These are phyloP conservation scores for Puffinus mauretanicus DNA, from an alignment of 2,113 vertebrate genomes.

Conservation along the genomic window DNA sequence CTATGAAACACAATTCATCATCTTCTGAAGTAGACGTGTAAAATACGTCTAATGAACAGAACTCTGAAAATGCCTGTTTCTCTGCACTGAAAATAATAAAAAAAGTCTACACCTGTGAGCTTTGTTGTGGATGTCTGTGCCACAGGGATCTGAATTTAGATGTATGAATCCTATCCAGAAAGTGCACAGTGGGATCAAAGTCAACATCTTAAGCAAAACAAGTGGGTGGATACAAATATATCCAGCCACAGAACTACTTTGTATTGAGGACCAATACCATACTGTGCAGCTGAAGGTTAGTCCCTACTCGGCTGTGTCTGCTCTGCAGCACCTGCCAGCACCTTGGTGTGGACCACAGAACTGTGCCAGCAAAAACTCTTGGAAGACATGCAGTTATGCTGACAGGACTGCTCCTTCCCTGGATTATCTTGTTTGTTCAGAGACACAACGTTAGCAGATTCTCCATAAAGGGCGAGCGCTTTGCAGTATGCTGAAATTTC, in stretches of 20 bases:
- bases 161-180: not conserved
- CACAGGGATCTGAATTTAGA: not conserved
- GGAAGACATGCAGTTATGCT: not conserved
- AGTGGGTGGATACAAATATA: not conserved
- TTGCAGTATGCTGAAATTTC: not conserved
- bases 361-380: not conserved
- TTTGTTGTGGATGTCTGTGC: not conserved
- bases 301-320: fast-evolving
- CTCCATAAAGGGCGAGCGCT: fast-evolving
- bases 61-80: not conserved
- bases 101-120: not conserved
- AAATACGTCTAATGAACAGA: not conserved
- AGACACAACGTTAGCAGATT: not conserved
- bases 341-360: not conserved
- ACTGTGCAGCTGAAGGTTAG: not conserved
- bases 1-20: not conserved
- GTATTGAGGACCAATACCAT: not conserved
- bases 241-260: not conserved
- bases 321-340: not conserved
- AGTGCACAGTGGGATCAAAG: not conserved
- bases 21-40: not conserved
- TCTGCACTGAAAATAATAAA: not conserved
- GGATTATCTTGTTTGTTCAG: not conserved
- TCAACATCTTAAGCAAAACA: not conserved
- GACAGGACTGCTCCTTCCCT: not conserved